Percentiles rank a stretch among this genome's conserved stretches.
Conservation (phyloP, 2,888 invertebrate genomes). For the Suillia variegata region DNA sequence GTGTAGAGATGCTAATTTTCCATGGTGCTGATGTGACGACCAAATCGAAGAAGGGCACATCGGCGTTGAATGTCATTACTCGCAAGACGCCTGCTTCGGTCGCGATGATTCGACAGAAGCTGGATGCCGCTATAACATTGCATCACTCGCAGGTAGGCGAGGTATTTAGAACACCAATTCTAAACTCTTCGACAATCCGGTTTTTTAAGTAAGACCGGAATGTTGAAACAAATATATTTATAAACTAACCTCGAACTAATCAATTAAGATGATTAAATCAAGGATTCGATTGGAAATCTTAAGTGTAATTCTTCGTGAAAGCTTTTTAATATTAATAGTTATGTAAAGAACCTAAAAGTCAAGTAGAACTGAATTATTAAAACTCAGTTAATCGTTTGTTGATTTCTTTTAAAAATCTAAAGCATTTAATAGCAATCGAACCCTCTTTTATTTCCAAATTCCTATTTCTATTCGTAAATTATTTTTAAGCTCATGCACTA, state of each 20-base stretch:
- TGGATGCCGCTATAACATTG: conserved; percentile 79
- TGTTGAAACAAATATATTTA: too few relatives aligned
- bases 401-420: background rate
- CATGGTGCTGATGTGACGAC: conserved; percentile 90
- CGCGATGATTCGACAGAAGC: conserved; percentile 79
- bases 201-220: background rate
- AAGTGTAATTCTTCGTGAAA: too few relatives aligned
- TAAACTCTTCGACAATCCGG: background rate
- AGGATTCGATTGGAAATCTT: too few relatives aligned
- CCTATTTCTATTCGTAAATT: background rate
- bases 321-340: too few relatives aligned
- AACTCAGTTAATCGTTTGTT: background rate
- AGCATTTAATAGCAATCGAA: too few relatives aligned
- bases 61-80: conserved; percentile 82
- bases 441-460: background rate
- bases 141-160: conserved; percentile 75
- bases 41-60: conserved; percentile 84
- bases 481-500: too few relatives aligned
- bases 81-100: conserved; percentile 86
- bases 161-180: background rate
- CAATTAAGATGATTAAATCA: too few relatives aligned
- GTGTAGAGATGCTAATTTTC: conserved; percentile 82
- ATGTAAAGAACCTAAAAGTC: too few relatives aligned
- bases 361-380: too few relatives aligned
- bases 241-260: background rate